Conservation (phyloP, 2,888 invertebrate species). For the Eristalis intricaria region DNA sequence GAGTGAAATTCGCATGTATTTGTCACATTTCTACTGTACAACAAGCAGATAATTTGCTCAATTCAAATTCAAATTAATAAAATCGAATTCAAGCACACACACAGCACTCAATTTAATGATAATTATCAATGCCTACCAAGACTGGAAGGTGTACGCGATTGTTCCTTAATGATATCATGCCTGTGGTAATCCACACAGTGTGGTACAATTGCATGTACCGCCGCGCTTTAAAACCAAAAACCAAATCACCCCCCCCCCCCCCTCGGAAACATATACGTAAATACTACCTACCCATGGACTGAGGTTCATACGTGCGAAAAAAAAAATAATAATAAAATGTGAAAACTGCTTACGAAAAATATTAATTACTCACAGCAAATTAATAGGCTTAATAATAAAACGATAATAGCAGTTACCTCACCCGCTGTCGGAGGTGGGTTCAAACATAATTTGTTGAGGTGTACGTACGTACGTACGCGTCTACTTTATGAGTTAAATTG, state of each 20-base stretch:
- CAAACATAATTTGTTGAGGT: slow-evolving; percentile 23
- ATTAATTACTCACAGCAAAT: slow-evolving; percentile 71
- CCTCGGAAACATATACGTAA: not conserved
- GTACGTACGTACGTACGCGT: not conserved
- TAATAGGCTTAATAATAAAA: slow-evolving; percentile 71
- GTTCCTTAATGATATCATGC: slow-evolving; percentile 45
- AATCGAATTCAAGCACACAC: not conserved
- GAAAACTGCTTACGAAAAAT: slow-evolving; percentile 41
- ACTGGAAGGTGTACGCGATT: slow-evolving; percentile 16
- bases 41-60: too few species aligned
- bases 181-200: not conserved
- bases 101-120: not conserved
- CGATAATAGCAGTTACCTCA: slow-evolving; percentile 64
- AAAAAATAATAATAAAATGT: slow-evolving; percentile 8
- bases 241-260: not conserved
- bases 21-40: too few species aligned
- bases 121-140: slow-evolving; percentile 21
- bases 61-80: not conserved
- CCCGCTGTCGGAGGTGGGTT: slow-evolving; percentile 29
- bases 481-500: slow-evolving; percentile 13
- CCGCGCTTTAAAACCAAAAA: not conserved
- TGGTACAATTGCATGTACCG: not conserved
- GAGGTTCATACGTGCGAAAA: not conserved
- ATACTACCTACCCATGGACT: not conserved
- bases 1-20: too few species aligned